A percentile compares a stretch with the other conserved stretches of the same genome.
Conservation (phyloP, 2,888 invertebrate genomes). For the Hypolimnas misippus region DNA sequence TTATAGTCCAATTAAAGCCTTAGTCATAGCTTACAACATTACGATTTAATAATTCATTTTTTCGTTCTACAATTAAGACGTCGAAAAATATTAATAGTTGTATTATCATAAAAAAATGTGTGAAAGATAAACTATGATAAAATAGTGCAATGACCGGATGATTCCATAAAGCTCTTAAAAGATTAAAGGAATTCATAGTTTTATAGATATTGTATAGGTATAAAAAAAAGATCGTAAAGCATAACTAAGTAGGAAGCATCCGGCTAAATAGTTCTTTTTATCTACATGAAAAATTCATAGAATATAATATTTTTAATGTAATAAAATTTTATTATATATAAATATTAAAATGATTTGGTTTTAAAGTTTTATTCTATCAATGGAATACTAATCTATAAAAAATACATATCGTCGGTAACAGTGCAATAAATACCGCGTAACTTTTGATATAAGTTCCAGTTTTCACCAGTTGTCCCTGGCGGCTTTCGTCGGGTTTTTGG, state of each 20-base stretch:
- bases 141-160: not conserved
- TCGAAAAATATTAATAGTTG: not conserved
- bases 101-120: not conserved
- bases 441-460: no score
- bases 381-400: no score
- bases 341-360: no score
- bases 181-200: slow-evolving; percentile 1
- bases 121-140: not conserved
- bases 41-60: not conserved
- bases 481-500: no score
- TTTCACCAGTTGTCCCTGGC: no score
- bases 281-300: no score
- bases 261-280: no score
- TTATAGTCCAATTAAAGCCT: not conserved
- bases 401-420: no score
- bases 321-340: no score
- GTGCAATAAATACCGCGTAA: no score
- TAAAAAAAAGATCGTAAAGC: not conserved
- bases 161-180: slow-evolving; percentile 4
- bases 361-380: no score
- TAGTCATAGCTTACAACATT: not conserved
- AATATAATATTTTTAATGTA: no score
- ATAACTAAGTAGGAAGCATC: not conserved
- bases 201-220: slow-evolving; percentile 2
- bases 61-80: not conserved